Base-by-base conservation (phyloP, 2,888 invertebrate genomes). In the Nysson spinosus region DNA sequence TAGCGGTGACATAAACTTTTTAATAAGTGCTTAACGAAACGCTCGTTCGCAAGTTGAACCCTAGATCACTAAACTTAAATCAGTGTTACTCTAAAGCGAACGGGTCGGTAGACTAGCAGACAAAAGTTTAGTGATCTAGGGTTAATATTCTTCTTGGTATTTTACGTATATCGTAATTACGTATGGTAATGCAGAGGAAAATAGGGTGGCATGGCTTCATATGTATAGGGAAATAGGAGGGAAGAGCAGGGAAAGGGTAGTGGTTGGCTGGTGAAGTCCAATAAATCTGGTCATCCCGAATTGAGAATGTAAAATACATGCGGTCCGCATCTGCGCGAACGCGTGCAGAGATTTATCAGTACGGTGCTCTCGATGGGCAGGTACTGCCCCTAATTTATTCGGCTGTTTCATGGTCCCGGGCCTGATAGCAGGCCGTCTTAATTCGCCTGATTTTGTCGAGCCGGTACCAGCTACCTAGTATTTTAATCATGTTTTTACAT, bases 281-380 rank as follows among this genome's bases (percentile, higher is more conserved):
- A 84, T 82, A 83, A 84, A 84, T 84, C 80, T 80, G 78, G 75
- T 78, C 81, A 77, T 84, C 78, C 83, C 81, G 78, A 84, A 83
- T 84, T 84, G 85, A 83, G 84, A 83, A 84, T 84, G 82, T 82
- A 83, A 80, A 85, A 80, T 83, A 83, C 78, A 83, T 78, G 82
- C 74, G 72, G 78, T 74, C 68, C 71, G 73, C 72, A 77, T 73
- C 71, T 72, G 79, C 73, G 77, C 69, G 72, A 60, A 72, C 73
- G 72, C 65, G 69, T 69, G 69, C 68, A 63, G 69, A 78, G 79
- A 81, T 82, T 83, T 81, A 81, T 83, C 80, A 77, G 80, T 77
- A 75, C 75, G 69, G 74, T 75, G 75, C 79, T 69, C 54, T 72
- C 79, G 78, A 79, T 82, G 79, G 81, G 73, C 82, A 79, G 79